These are phyloP conservation scores for Tachysurus fulvidraco DNA, from an alignment of 2,113 vertebrate genomes.

Conservation along the genomic window DNA sequence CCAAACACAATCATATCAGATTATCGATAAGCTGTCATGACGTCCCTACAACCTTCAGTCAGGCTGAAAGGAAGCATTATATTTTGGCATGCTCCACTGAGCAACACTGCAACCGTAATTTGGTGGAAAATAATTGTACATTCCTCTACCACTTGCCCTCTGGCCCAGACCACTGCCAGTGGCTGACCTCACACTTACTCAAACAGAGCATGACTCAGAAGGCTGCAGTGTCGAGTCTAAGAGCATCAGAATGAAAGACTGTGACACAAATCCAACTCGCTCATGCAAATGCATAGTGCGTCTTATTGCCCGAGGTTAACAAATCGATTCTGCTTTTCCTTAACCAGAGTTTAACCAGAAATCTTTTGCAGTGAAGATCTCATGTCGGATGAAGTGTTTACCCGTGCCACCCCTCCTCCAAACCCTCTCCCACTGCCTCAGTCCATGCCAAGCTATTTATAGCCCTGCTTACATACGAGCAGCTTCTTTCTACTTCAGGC, in stretches of 20 bases:
- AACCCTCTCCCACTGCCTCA: constrained; percentile 6
- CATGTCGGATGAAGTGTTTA: constrained; percentile 45
- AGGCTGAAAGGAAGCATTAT: not conserved
- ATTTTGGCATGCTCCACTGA: constrained; percentile 23
- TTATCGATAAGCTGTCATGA: constrained; percentile 14
- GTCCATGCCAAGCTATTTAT: constrained; percentile 40
- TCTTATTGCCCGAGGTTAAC: constrained; percentile 47
- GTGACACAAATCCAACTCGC: constrained; percentile 35
- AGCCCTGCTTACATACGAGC: constrained; percentile 36
- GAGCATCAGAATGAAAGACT: constrained; percentile 55
- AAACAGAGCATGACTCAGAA: constrained; percentile 61
- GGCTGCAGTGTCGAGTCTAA: constrained; percentile 63
- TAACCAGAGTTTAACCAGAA: constrained; percentile 47
- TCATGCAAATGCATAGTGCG: constrained; percentile 49
- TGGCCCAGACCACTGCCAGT: constrained; percentile 43
- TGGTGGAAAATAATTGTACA: constrained; percentile 21
- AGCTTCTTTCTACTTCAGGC: constrained; percentile 14
- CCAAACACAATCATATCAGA: constrained; percentile 24
- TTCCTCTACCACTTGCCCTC: constrained; percentile 11
- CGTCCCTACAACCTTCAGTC: constrained; percentile 28
- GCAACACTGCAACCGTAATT: constrained; percentile 3
- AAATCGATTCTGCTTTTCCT: constrained; percentile 49
- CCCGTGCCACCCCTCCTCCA: constrained; percentile 12
- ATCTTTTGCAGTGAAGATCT: constrained; percentile 39
- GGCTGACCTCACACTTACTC: constrained; percentile 53